A percentile compares a stretch with the other conserved stretches of the same genome.
phyloP scores from a whole-genome alignment of 92 coral and sea anemone genomes.

The Epizoanthus scotinus region DNA sequence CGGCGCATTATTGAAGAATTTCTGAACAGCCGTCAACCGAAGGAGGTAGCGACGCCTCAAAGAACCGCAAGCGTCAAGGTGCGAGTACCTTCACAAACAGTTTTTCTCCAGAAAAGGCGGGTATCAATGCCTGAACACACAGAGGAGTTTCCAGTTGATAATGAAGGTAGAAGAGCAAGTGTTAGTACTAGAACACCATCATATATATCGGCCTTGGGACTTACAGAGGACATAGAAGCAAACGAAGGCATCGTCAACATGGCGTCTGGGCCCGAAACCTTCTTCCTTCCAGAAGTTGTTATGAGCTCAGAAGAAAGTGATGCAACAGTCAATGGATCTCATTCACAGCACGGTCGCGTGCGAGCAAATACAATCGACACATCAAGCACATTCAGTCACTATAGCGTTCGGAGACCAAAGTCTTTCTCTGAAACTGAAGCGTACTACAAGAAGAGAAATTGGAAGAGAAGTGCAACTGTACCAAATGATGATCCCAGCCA shows the following conservation, averaged over 20 bases:
- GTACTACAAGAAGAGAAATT: not conserved
- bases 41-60: not conserved
- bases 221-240: not conserved
- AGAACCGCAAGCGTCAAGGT: conserved; percentile 10
- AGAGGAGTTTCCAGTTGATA: not conserved
- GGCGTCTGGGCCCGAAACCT: not conserved
- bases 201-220: not conserved
- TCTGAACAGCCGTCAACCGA: conserved; percentile 47
- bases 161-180: conserved; percentile 2
- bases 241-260: not conserved
- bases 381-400: not conserved
- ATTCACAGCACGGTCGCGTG: not conserved
- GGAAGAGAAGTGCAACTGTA: conserved; percentile 5
- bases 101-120: conserved; percentile 1
- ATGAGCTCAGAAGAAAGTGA: conserved; percentile 13
- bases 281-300: conserved; percentile 15
- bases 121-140: not conserved
- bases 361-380: conserved; percentile 22
- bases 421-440: not conserved
- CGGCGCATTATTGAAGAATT: conserved; percentile 69
- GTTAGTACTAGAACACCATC: conserved; percentile 1
- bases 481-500: not conserved
- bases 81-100: not conserved
- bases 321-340: not conserved
- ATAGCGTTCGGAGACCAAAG: not conserved